Percentiles rank a stretch among this genome's conserved stretches.
phyloP scores from a whole-genome alignment of 53 echinoderm and acorn worm genomes.

The Temnopleurus reevesii region DNA sequence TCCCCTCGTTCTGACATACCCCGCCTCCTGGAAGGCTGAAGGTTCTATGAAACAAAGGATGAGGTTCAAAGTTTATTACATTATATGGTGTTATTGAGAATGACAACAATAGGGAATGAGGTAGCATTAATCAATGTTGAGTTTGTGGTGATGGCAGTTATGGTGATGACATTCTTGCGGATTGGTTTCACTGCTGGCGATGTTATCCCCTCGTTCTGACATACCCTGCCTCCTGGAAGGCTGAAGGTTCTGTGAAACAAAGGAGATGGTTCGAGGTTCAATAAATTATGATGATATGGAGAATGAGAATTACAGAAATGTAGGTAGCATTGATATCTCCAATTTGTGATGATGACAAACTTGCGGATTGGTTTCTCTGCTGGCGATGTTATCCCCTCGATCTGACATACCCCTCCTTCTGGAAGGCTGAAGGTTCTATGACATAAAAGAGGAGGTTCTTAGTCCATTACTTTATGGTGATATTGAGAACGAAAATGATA shows the following conservation, averaged over 20 bases:
- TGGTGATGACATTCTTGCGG: too few relatives aligned
- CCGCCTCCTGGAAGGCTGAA: neutral
- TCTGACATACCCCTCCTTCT: neutral
- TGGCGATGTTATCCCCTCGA: neutral
- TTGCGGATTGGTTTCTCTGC: conserved; percentile 17
- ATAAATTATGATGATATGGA: too few relatives aligned
- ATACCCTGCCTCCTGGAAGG: neutral
- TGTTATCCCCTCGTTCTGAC: neutral
- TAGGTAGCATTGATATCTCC: too few relatives aligned
- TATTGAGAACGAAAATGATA: too few relatives aligned
- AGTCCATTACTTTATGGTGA: too few relatives aligned
- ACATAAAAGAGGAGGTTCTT: neutral
- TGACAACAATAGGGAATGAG: too few relatives aligned
- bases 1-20: neutral
- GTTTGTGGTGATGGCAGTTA: too few relatives aligned
- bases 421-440: neutral
- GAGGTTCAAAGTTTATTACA: too few relatives aligned
- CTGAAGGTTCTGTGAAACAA: neutral
- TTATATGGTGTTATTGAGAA: too few relatives aligned
- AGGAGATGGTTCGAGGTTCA: too few relatives aligned
- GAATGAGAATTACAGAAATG: too few relatives aligned
- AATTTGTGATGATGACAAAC: conserved; percentile 53
- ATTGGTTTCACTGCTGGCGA: neutral
- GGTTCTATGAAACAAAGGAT: neutral
- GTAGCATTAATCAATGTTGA: too few relatives aligned